A percentile compares a stretch with the other conserved stretches of the same genome.
Conservation (phyloP, 2,113 vertebrate species). For the Cyprinodon brontotheroides region DNA sequence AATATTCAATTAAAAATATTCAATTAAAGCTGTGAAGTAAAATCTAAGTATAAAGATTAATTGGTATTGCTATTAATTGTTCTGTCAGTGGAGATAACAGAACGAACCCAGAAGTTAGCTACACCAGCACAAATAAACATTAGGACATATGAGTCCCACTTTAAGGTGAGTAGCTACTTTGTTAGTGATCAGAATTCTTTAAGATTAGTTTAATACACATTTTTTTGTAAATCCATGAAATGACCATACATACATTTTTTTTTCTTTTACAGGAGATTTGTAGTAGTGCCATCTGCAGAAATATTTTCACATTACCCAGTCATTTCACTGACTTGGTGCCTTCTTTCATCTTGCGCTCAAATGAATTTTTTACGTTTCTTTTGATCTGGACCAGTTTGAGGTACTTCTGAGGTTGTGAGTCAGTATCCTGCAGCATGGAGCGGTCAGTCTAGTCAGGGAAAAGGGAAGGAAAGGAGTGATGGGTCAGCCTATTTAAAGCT, state of each 20-base stretch:
- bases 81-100: not conserved
- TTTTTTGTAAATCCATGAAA: not conserved
- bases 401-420: not conserved
- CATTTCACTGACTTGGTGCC: not conserved
- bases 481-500: not conserved
- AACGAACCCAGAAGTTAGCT: not conserved
- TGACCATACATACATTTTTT: not conserved
- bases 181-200: not conserved
- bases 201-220: not conserved
- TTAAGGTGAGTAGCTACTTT: not conserved
- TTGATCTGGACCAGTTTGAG: not conserved
- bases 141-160: not conserved
- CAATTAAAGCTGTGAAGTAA: no score
- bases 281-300: not conserved
- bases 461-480: not conserved
- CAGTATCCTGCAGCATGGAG: not conserved
- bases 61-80: not conserved
- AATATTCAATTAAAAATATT: no score
- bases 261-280: not conserved
- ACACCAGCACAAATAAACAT: not conserved
- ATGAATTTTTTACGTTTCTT: not conserved
- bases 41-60: not conserved
- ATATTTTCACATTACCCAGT: not conserved
- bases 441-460: not conserved
- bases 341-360: not conserved